Percentiles rank a stretch among this genome's conserved stretches.
These are phyloP conservation scores for Paraescarpia echinospica DNA, from an alignment of 1,140 invertebrate genomes.

Conservation along the genomic window DNA sequence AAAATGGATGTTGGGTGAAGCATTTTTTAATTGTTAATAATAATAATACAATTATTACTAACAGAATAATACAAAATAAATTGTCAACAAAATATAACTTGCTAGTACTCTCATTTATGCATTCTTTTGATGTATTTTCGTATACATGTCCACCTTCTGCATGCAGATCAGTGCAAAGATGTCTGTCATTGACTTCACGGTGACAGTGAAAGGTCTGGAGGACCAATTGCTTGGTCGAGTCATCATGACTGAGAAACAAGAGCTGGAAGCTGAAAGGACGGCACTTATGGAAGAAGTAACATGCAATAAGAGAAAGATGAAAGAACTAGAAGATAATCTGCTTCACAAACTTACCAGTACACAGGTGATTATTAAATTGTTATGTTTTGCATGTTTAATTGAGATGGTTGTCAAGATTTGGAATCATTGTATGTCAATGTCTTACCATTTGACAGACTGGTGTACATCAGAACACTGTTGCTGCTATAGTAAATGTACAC, in stretches of 20 bases:
- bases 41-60: too few species aligned
- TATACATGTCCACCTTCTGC: neutral
- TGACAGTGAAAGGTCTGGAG: neutral
- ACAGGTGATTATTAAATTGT: conserved; percentile 62
- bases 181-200: conserved; percentile 68
- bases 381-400: neutral
- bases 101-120: too few species aligned
- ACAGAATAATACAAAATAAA: too few species aligned
- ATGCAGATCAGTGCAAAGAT: conserved; percentile 77
- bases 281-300: conserved; percentile 93
- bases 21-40: too few species aligned
- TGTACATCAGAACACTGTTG: too few species aligned
- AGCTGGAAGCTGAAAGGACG: conserved; percentile 89
- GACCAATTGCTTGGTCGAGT: conserved; percentile 86
- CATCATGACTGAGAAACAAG: conserved; percentile 90
- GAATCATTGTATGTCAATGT: too few species aligned
- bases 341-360: conserved; percentile 86
- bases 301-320: conserved; percentile 93
- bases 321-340: conserved; percentile 92
- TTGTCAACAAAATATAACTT: too few species aligned
- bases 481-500: neutral
- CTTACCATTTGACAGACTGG: too few species aligned
- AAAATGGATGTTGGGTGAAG: too few species aligned
- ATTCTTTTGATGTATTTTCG: too few species aligned
- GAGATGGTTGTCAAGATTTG: too few species aligned